Evolutionary conservation across 1,140 invertebrate genomes (phyloP).

Genomic region (Meteorus sp.): DNA sequence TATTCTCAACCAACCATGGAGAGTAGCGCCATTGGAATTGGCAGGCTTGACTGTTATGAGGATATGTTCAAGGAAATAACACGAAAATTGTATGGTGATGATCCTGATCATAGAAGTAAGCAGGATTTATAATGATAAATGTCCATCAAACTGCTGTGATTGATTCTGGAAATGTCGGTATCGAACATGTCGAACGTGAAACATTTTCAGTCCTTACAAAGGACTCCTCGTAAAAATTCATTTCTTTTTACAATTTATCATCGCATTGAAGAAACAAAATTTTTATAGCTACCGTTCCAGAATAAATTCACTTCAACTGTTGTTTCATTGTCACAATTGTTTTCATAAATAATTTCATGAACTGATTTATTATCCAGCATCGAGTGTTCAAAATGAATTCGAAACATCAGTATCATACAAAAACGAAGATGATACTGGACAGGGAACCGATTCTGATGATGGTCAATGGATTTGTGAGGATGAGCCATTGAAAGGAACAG

Average conservation of each 20-base stretch:
- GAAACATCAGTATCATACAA: conserved; percentile 56
- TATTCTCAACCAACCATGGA: conserved; percentile 43
- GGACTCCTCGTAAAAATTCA: too few relatives aligned
- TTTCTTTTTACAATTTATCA: too few relatives aligned
- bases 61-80: conserved; percentile 88
- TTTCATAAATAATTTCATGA: too few relatives aligned
- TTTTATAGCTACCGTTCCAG: too few relatives aligned
- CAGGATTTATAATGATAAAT: background rate
- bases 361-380: conserved; percentile 44
- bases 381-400: conserved; percentile 57
- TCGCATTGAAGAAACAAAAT: too few relatives aligned
- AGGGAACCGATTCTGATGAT: conserved; percentile 53
- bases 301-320: too few relatives aligned
- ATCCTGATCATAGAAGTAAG: conserved; percentile 61
- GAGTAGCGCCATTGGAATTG: conserved; percentile 58
- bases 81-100: conserved; percentile 85
- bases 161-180: too few relatives aligned
- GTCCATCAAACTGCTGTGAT: background rate
- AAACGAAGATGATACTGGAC: conserved; percentile 52
- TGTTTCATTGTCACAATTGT: too few relatives aligned
- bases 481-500: conserved; percentile 53
- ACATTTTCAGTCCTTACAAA: too few relatives aligned
- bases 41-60: conserved; percentile 67
- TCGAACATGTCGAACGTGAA: too few relatives aligned
- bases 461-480: conserved; percentile 55